Conservation (phyloP, 2,797 vertebrate species). For the Tragelaphus eurycerus region DNA sequence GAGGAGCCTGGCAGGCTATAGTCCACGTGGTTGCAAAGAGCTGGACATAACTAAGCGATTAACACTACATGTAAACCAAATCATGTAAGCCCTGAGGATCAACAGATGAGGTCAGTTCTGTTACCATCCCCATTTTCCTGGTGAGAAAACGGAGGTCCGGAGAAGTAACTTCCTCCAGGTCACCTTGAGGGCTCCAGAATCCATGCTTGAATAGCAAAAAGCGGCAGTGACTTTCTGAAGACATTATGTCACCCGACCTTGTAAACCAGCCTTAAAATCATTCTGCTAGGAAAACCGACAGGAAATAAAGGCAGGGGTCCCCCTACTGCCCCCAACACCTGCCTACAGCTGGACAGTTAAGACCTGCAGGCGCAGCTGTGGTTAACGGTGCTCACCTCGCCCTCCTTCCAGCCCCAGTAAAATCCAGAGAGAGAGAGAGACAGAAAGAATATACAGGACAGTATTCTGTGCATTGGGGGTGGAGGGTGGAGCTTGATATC, state of each 20-base stretch:
- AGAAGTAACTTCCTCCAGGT: background rate
- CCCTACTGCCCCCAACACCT: too few species aligned
- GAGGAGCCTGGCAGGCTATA: background rate
- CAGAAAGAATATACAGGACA: background rate
- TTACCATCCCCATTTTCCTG: background rate
- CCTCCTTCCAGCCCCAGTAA: background rate
- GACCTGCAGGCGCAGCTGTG: accelerated
- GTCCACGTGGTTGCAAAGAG: background rate
- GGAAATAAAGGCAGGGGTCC: background rate
- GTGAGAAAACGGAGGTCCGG: background rate
- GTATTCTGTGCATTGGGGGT: accelerated
- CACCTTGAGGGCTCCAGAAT: background rate
- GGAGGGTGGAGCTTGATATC: background rate
- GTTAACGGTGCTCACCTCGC: too few species aligned
- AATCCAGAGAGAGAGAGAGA: background rate
- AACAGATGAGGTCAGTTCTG: background rate
- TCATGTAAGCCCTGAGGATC: too few species aligned
- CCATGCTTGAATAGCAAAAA: background rate
- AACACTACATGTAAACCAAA: background rate
- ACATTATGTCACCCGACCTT: background rate
- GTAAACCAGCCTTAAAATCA: background rate
- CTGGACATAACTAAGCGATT: background rate
- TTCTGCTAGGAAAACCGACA: background rate
- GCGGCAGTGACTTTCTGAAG: background rate
- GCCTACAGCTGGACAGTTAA: background rate